phyloP scores from a whole-genome alignment of 2,888 invertebrate species.

The Lasioglossum pauxillum region DNA sequence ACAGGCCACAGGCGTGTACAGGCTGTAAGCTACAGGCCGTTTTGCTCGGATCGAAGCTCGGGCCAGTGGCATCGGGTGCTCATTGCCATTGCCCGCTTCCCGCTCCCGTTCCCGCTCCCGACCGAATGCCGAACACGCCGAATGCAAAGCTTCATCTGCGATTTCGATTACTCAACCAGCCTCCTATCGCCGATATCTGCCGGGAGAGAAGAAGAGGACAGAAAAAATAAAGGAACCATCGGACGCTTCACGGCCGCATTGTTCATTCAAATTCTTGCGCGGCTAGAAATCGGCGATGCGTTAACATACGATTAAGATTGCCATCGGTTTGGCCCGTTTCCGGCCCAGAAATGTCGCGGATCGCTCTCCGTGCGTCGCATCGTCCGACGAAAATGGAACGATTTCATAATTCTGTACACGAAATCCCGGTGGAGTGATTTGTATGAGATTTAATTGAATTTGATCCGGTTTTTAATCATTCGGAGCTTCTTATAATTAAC shows the following conservation, averaged over 20 bases:
- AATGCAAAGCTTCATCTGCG: slow-evolving; percentile 35
- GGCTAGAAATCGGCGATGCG: not conserved
- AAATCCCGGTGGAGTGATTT: no score
- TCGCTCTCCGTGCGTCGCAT: not conserved
- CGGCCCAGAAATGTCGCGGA: not conserved
- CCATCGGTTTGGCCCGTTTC: not conserved
- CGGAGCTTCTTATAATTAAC: no score
- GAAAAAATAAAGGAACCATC: not conserved
- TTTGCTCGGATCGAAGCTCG: slow-evolving; percentile 57
- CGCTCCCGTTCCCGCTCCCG: not conserved
- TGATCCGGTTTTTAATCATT: no score
- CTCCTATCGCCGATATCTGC: not conserved
- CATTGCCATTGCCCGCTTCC: slow-evolving; percentile 54
- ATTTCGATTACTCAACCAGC: slow-evolving; percentile 28
- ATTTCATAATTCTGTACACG: not conserved
- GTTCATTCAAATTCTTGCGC: slow-evolving; percentile 15
- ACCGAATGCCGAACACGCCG: slow-evolving; percentile 19
- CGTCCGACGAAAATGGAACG: no score
- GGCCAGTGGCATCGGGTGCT: slow-evolving; percentile 64
- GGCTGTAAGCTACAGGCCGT: slow-evolving; percentile 25
- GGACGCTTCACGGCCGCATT: not conserved
- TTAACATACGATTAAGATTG: slow-evolving; percentile 23
- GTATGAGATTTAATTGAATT: no score
- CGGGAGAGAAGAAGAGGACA: not conserved
- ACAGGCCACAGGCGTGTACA: slow-evolving; percentile 29